Conservation (phyloP, 2,797 vertebrate species). For the Staurois parvus region DNA sequence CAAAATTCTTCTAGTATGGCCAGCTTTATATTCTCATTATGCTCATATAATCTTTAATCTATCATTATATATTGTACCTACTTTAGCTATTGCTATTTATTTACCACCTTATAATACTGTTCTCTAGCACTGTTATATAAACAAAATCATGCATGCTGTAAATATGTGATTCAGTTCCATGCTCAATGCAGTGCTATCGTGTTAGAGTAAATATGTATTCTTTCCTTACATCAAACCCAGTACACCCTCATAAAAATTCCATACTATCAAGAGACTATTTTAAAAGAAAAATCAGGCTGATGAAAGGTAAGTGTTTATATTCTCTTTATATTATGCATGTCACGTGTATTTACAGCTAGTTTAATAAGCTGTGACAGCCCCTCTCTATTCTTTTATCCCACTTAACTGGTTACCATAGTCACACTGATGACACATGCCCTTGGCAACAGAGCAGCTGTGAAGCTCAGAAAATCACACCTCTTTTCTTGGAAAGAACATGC, state of each 20-base stretch:
- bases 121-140: background rate
- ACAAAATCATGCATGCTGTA: background rate
- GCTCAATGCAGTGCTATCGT: background rate
- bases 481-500: slow-evolving; percentile 14
- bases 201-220: background rate
- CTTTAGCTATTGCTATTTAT: background rate
- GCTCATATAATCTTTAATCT: background rate
- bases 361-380: slow-evolving; percentile 21
- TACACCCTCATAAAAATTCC: background rate
- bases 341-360: slow-evolving; percentile 24
- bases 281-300: background rate
- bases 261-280: background rate
- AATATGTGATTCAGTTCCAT: background rate
- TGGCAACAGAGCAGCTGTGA: background rate
- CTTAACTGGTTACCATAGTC: slow-evolving; percentile 50
- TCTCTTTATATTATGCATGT: background rate
- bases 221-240: background rate
- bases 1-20: no score
- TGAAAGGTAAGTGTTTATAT: slow-evolving; percentile 5
- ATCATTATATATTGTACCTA: background rate
- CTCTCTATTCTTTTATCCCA: slow-evolving; percentile 18
- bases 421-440: slow-evolving; percentile 31
- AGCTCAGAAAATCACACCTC: background rate
- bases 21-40: background rate
- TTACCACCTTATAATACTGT: background rate